phyloP scores from a whole-genome alignment of 2,113 vertebrate species.

The Pycnonotus jocosus region DNA sequence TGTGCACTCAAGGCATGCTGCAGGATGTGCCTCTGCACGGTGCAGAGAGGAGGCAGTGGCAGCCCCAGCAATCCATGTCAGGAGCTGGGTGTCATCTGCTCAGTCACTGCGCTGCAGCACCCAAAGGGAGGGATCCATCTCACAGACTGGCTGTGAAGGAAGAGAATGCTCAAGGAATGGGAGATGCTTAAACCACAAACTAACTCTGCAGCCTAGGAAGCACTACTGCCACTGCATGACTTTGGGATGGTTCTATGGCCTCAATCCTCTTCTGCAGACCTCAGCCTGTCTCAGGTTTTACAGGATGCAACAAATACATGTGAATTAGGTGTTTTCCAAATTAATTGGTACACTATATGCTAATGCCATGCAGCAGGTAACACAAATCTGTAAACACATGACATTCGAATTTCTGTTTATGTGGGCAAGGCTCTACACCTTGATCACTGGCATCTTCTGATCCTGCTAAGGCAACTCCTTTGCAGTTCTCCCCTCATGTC shows the following conservation, averaged over 20 bases:
- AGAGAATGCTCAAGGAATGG: neutral
- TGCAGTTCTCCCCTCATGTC: neutral
- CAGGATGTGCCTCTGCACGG: rapidly evolving
- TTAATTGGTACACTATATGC: neutral
- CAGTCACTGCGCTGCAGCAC: neutral
- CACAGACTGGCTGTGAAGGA: neutral
- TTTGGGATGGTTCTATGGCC: rapidly evolving
- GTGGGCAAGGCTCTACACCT: neutral
- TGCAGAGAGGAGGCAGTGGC: neutral
- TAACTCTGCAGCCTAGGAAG: neutral
- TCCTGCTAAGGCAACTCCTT: neutral
- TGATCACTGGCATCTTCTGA: neutral
- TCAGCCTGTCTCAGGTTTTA: neutral
- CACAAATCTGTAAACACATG: neutral
- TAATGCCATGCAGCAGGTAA: neutral
- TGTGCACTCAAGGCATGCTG: no score
- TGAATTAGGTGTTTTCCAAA: neutral
- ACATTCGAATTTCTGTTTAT: neutral
- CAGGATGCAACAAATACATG: neutral
- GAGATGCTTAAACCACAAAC: neutral
- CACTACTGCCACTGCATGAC: rapidly evolving
- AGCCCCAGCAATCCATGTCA: neutral
- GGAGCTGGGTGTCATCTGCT: neutral
- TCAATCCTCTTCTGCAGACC: neutral
- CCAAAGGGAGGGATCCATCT: neutral